phyloP scores from a whole-genome alignment of 1,140 invertebrate species.

The Nebria ingens region DNA sequence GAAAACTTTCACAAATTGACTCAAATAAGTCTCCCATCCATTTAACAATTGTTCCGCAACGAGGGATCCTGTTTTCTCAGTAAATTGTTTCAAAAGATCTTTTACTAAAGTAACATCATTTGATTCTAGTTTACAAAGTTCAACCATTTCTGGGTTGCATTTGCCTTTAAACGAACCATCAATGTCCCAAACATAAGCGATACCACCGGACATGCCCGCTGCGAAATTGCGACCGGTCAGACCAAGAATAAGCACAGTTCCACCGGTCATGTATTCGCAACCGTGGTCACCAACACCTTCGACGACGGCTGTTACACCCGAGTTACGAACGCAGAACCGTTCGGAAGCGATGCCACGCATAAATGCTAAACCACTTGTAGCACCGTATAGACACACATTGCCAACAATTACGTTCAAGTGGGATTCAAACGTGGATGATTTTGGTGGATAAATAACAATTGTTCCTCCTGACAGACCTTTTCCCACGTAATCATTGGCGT shows the following conservation, averaged over 20 bases:
- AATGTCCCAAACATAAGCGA: slow-evolving; percentile 88
- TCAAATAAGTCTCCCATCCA: slow-evolving; percentile 70
- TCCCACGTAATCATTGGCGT: slow-evolving; percentile 98
- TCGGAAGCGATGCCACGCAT: slow-evolving; percentile 96
- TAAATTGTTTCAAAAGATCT: slow-evolving; percentile 74
- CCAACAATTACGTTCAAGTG: slow-evolving; percentile 95
- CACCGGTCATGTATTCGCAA: slow-evolving; percentile 99
- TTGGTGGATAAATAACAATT: slow-evolving; percentile 89
- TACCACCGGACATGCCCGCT: slow-evolving; percentile 89
- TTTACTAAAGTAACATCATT: slow-evolving; percentile 78
- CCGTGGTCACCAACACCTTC: slow-evolving; percentile 96
- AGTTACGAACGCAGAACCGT: slow-evolving; percentile 96
- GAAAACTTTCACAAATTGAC: slow-evolving; percentile 92
- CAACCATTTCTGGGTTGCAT: slow-evolving; percentile 88
- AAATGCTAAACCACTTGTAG: slow-evolving; percentile 87
- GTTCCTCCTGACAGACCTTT: slow-evolving; percentile 90
- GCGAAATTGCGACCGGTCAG: slow-evolving; percentile 91
- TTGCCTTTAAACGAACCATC: slow-evolving; percentile 75
- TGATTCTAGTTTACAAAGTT: slow-evolving; percentile 68
- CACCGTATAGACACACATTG: slow-evolving; percentile 97
- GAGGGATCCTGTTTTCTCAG: slow-evolving; percentile 79
- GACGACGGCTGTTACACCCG: slow-evolving; percentile 84
- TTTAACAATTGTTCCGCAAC: slow-evolving; percentile 70
- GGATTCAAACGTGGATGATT: slow-evolving; percentile 70
- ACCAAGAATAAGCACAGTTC: slow-evolving; percentile 80